These are phyloP conservation scores for Rhopalosiphum nymphaeae DNA, from an alignment of 2,888 invertebrate genomes.

Conservation along the genomic window DNA sequence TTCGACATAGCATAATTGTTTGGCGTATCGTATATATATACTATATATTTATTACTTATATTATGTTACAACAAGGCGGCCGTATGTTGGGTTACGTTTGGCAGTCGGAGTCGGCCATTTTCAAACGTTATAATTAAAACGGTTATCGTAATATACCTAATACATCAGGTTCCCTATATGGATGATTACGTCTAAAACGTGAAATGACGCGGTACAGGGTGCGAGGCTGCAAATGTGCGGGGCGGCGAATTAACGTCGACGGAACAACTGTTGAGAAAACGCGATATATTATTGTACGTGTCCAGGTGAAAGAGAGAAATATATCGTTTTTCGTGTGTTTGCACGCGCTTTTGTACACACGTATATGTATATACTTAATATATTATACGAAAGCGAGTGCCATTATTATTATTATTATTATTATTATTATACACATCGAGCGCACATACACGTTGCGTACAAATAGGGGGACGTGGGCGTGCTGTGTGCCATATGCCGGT, in stretches of 20 bases:
- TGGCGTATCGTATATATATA: too few species aligned
- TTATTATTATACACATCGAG: not conserved
- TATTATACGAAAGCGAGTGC: not conserved
- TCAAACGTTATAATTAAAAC: not conserved
- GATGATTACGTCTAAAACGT: not conserved
- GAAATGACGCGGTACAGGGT: not conserved
- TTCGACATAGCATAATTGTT: too few species aligned
- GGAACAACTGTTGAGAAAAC: conserved; percentile 20
- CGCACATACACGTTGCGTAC: not conserved
- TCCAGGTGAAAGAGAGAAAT: conserved; percentile 33
- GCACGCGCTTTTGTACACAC: not conserved
- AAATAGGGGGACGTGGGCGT: conserved; percentile 36
- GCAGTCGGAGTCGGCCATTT: not conserved
- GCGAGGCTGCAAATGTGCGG: not conserved
- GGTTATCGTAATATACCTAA: not conserved
- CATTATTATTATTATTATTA: not conserved
- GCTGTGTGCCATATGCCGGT: conserved; percentile 51
- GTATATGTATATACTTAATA: not conserved
- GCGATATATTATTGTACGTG: not conserved
- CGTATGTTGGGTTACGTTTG: not conserved
- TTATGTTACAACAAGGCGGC: not conserved
- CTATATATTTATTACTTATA: not conserved
- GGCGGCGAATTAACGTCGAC: not conserved
- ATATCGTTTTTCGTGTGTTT: conserved; percentile 19
- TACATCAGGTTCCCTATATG: not conserved